Conservation (phyloP, 2,797 vertebrate genomes). For the Crenuchus spilurus region DNA sequence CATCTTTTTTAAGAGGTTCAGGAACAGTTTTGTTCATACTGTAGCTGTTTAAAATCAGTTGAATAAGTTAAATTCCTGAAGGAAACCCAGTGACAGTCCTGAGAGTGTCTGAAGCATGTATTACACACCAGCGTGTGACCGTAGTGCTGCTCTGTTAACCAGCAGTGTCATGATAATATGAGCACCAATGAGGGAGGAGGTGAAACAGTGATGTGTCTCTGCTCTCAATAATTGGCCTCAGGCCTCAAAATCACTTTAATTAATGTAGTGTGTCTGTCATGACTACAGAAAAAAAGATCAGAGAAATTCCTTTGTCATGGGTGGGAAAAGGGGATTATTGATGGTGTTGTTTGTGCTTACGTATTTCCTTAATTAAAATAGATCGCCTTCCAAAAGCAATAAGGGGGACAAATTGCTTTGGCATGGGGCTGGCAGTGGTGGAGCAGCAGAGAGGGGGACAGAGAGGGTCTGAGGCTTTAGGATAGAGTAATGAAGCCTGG, state of each 20-base stretch:
- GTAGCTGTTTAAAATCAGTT: no score
- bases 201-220: not conserved
- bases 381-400: constrained; percentile 75
- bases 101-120: no score
- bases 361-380: constrained; percentile 78
- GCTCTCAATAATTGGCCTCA: constrained; percentile 27
- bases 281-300: constrained; percentile 64
- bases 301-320: constrained; percentile 72
- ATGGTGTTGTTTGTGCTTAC: constrained; percentile 75
- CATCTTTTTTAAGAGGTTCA: no score
- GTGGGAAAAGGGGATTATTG: constrained; percentile 71
- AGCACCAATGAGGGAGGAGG: not conserved
- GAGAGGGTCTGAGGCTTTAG: constrained; percentile 70
- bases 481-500: not conserved
- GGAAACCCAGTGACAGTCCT: no score
- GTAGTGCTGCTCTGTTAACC: not conserved
- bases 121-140: not conserved
- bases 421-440: constrained; percentile 67
- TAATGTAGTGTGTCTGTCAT: constrained; percentile 54
- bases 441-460: constrained; percentile 66
- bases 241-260: constrained; percentile 56
- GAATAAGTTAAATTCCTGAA: no score
- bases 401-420: constrained; percentile 78
- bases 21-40: no score
- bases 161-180: not conserved